A percentile compares a stretch with the other conserved stretches of the same genome.
Conservation (phyloP, 2,113 vertebrate genomes). For the Gymnogyps californianus region DNA sequence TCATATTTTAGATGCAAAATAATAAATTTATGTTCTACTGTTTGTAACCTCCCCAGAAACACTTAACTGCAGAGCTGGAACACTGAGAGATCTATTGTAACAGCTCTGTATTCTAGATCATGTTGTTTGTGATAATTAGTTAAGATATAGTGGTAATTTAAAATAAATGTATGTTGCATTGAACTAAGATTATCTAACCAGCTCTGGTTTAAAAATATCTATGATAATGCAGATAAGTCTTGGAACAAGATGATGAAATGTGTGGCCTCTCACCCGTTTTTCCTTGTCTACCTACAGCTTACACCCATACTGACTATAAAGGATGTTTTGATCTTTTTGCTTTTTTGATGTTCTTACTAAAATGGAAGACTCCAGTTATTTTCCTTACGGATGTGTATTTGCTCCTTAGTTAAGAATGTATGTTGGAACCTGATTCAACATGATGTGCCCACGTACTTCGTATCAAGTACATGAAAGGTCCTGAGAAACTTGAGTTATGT, state of each 20-base stretch:
- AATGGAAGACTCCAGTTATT: not conserved
- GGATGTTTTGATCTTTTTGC: not conserved
- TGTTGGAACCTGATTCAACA: not conserved
- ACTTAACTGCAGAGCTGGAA: not conserved
- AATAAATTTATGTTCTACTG: not conserved
- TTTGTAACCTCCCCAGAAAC: not conserved
- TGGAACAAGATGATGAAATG: not conserved
- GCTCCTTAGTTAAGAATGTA: not conserved
- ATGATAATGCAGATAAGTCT: not conserved
- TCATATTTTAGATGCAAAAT: slow-evolving; percentile 5
- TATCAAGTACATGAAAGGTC: not conserved
- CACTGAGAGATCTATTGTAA: not conserved
- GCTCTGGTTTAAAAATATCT: not conserved
- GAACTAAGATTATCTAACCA: not conserved
- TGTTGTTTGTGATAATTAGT: not conserved
- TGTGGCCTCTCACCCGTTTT: not conserved
- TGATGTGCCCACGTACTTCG: not conserved
- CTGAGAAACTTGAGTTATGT: not conserved
- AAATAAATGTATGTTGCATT: slow-evolving; percentile 20
- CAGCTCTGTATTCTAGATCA: not conserved
- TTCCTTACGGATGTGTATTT: not conserved
- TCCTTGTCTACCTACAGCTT: not conserved
- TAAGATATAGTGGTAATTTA: not conserved
- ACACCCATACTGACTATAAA: not conserved
- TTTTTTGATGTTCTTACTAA: not conserved